Conservation (phyloP, 1,140 invertebrate species). For the Hestina assimilis region DNA sequence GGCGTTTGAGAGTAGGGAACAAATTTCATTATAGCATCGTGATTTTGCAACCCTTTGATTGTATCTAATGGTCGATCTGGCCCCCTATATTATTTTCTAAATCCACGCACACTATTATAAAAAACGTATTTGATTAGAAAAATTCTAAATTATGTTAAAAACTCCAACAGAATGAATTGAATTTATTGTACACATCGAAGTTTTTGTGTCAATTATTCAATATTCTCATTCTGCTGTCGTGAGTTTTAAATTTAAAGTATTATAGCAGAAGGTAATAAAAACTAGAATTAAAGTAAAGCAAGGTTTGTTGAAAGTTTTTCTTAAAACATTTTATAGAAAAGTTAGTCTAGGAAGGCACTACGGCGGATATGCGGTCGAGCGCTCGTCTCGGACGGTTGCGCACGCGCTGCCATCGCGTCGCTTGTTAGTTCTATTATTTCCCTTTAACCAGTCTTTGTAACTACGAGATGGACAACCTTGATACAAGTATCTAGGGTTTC, state of each 20-base stretch:
- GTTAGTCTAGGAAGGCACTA: conserved; percentile 59
- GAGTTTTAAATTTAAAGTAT: too few relatives aligned
- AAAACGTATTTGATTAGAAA: neutral
- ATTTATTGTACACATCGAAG: too few relatives aligned
- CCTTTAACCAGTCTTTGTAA: conserved; percentile 45
- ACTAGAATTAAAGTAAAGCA: neutral
- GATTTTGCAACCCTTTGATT: conserved; percentile 72
- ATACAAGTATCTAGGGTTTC: conserved; percentile 17
- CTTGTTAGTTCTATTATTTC: conserved; percentile 66
- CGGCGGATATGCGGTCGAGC: conserved; percentile 70
- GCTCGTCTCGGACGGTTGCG: conserved; percentile 56
- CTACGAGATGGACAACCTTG: conserved; percentile 47
- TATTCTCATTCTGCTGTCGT: too few relatives aligned
- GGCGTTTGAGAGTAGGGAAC: conserved; percentile 52
- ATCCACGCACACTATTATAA: conserved; percentile 9
- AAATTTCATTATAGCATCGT: conserved; percentile 57
- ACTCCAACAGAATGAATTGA: too few relatives aligned
- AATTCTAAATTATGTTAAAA: too few relatives aligned
- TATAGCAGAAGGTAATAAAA: too few relatives aligned
- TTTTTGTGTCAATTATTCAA: too few relatives aligned
- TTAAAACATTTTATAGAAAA: conserved; percentile 33
- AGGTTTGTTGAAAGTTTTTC: conserved; percentile 15
- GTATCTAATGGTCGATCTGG: conserved; percentile 56
- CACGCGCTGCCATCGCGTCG: conserved; percentile 55
- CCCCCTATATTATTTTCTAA: conserved; percentile 46